A percentile compares a stretch with the other conserved stretches of the same genome.
Conservation (phyloP, 2,797 vertebrate genomes). For the Typhlichthys subterraneus region DNA sequence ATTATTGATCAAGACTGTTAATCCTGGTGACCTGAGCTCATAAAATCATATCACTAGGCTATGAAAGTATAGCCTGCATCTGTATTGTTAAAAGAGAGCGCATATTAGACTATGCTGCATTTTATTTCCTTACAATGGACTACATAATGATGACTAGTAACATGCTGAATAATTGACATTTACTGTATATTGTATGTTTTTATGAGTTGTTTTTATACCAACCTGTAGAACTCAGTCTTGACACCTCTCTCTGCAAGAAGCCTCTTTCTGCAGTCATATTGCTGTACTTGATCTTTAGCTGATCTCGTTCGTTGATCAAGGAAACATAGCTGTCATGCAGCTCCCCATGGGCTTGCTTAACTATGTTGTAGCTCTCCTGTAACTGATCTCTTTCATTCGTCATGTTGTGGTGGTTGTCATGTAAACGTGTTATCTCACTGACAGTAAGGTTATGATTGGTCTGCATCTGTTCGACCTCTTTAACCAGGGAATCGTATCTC, state of each 20-base stretch:
- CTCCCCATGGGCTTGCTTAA: constrained; percentile 14
- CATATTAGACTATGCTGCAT: too few relatives aligned
- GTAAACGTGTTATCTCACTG: constrained; percentile 45
- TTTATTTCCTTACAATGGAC: too few relatives aligned
- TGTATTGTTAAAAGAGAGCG: too few relatives aligned
- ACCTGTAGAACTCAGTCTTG: constrained; percentile 38
- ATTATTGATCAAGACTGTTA: too few relatives aligned
- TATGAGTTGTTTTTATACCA: neutral
- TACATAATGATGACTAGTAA: neutral
- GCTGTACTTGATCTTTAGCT: constrained; percentile 20
- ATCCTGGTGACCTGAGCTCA: too few relatives aligned
- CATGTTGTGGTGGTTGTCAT: constrained; percentile 41
- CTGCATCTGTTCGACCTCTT: constrained; percentile 46
- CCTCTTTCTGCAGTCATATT: constrained; percentile 54
- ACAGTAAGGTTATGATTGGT: constrained; percentile 27
- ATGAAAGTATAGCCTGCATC: too few relatives aligned
- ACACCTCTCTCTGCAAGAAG: constrained; percentile 5
- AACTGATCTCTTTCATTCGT: constrained; percentile 24
- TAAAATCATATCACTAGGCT: too few relatives aligned
- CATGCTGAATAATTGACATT: neutral
- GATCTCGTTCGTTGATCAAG: constrained; percentile 19
- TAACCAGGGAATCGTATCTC: constrained; percentile 49
- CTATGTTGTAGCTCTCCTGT: constrained; percentile 3
- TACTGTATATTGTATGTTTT: neutral
- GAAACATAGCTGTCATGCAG: constrained; percentile 9